Conservation (phyloP, 2,888 invertebrate genomes). For the Stenoptilia bipunctidactyla region DNA sequence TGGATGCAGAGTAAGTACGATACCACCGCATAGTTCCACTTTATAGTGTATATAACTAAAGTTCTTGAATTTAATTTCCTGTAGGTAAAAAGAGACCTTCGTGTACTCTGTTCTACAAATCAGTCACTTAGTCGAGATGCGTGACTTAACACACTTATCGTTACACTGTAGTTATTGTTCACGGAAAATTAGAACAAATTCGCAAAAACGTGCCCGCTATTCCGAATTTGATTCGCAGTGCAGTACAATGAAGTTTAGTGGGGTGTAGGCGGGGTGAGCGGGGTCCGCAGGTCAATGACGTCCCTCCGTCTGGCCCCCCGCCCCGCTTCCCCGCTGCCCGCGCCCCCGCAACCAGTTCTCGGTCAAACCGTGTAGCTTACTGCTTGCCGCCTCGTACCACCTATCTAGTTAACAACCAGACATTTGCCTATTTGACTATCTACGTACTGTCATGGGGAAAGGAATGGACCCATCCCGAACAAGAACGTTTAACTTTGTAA, state of each 20-base stretch:
- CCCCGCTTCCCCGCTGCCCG: constrained; percentile 26
- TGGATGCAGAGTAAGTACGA: too few relatives aligned
- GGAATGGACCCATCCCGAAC: too few relatives aligned
- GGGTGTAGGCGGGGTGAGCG: constrained; percentile 23
- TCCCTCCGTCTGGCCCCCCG: constrained; percentile 53
- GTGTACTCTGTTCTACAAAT: too few relatives aligned
- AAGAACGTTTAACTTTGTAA: too few relatives aligned
- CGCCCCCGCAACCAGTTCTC: constrained; percentile 36
- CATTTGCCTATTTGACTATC: not conserved
- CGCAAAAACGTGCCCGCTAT: constrained; percentile 27
- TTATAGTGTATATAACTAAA: too few relatives aligned
- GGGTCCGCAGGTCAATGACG: constrained; percentile 61
- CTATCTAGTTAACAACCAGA: constrained; percentile 42
- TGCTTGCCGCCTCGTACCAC: constrained; percentile 48
- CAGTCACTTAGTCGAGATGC: too few relatives aligned
- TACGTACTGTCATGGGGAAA: too few relatives aligned
- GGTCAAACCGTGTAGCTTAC: constrained; percentile 14
- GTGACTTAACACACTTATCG: too few relatives aligned
- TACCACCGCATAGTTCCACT: too few relatives aligned
- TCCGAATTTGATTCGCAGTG: constrained; percentile 50
- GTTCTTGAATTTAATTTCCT: too few relatives aligned
- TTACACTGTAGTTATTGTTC: constrained; percentile 20
- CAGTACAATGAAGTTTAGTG: constrained; percentile 54
- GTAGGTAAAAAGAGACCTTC: too few relatives aligned
- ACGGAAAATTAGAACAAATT: constrained; percentile 10